Percentiles rank a stretch among this genome's conserved stretches.
phyloP scores from a whole-genome alignment of 2,888 invertebrate genomes.

The Drosophila kambysellisi region DNA sequence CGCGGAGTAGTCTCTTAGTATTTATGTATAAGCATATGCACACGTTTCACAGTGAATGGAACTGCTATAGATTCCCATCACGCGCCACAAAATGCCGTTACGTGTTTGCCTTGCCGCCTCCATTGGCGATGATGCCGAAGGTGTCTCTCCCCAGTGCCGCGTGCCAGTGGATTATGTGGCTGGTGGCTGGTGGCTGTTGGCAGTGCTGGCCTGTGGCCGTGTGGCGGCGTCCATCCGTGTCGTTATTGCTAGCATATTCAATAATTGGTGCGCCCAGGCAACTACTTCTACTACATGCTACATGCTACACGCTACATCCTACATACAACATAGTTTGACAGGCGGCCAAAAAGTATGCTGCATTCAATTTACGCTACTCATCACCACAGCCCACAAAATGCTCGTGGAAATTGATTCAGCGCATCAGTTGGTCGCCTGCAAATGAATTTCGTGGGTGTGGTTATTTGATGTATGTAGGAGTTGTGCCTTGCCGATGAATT shows the following conservation, averaged over 20 bases:
- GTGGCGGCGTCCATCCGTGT: constrained; percentile 43
- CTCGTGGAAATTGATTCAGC: constrained; percentile 67
- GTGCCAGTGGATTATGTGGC: constrained; percentile 57
- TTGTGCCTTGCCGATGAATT: constrained; percentile 16
- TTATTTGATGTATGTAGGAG: constrained; percentile 4
- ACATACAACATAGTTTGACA: constrained; percentile 49
- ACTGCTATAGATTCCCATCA: constrained; percentile 69
- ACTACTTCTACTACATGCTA: constrained; percentile 22
- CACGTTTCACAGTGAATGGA: constrained; percentile 60
- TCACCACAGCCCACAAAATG: constrained; percentile 49
- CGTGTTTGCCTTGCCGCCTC: constrained; percentile 76
- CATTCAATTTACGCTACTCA: constrained; percentile 69
- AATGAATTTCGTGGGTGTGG: constrained; percentile 18
- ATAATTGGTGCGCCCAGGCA: constrained; percentile 62
- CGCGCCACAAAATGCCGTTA: constrained; percentile 78
- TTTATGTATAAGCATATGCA: constrained; percentile 69
- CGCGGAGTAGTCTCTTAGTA: background rate
- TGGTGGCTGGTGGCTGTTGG: constrained; percentile 9
- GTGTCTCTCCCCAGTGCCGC: constrained; percentile 49
- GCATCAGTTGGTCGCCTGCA: constrained; percentile 32
- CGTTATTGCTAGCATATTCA: constrained; percentile 66
- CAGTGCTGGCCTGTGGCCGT: constrained; percentile 14
- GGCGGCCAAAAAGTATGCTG: constrained; percentile 61
- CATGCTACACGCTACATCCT: background rate
- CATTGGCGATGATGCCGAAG: constrained; percentile 40